phyloP scores from a whole-genome alignment of 2,797 vertebrate species.

The Kryptopterus vitreolus region DNA sequence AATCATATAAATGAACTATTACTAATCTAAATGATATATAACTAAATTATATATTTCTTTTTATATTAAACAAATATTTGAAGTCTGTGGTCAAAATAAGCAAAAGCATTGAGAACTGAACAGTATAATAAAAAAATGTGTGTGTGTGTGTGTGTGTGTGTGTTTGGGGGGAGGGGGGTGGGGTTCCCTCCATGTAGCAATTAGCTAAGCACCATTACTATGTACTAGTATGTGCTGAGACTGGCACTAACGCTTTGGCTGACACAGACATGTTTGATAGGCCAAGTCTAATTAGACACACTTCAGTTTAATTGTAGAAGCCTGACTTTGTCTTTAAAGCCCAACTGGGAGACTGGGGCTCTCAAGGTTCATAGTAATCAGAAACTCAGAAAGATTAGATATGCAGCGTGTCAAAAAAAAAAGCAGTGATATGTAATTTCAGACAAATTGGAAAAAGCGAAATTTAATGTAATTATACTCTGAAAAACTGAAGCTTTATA shows the following conservation, averaged over 20 bases:
- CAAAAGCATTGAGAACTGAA: conserved; percentile 4
- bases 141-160: too few species aligned
- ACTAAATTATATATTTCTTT: too few species aligned
- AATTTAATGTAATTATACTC: neutral
- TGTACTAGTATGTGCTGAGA: conserved; percentile 52
- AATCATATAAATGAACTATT: neutral
- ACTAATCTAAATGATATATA: neutral
- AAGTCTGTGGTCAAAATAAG: conserved; percentile 25
- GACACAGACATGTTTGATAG: conserved; percentile 52
- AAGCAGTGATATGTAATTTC: neutral
- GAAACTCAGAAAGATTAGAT: conserved; percentile 43
- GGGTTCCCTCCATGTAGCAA: conserved; percentile 47
- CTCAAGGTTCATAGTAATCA: conserved; percentile 41
- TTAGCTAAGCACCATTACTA: conserved; percentile 51
- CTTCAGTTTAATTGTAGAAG: conserved; percentile 53
- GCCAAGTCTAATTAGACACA: conserved; percentile 57
- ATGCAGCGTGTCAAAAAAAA: conserved; percentile 15
- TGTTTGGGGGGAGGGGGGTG: neutral
- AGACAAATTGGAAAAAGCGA: conserved; percentile 5
- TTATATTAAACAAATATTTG: neutral
- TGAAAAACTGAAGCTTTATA: conserved; percentile 9
- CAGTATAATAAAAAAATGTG: conserved; percentile 8
- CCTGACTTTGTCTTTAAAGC: conserved; percentile 54
- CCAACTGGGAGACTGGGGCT: conserved; percentile 46
- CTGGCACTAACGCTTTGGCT: conserved; percentile 49